Percentiles rank a stretch among this genome's conserved stretches.
Conservation (phyloP, 2,888 invertebrate genomes). For the Drosophila vallismaia region DNA sequence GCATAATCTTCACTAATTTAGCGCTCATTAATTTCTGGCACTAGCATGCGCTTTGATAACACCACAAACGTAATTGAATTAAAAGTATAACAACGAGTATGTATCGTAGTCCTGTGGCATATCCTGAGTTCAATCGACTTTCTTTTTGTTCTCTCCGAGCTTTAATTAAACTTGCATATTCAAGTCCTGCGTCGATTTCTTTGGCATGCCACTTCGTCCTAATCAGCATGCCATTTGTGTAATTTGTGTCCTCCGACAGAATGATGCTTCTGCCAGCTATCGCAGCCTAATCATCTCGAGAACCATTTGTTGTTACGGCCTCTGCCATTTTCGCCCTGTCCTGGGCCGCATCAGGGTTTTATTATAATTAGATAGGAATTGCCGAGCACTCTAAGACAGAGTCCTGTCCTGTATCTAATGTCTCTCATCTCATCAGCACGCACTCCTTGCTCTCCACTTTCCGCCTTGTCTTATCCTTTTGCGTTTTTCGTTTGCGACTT, state of each 20-base stretch:
- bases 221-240: slow-evolving; percentile 72
- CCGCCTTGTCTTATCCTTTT: slow-evolving; percentile 38
- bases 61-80: slow-evolving; percentile 75
- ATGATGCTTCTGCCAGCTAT: slow-evolving; percentile 20
- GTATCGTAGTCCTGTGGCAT: too few species aligned
- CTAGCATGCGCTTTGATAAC: slow-evolving; percentile 52
- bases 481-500: slow-evolving; percentile 24
- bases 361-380: slow-evolving; percentile 68
- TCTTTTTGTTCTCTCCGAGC: slow-evolving; percentile 11
- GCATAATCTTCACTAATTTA: slow-evolving; percentile 81
- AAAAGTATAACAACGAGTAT: slow-evolving; percentile 50
- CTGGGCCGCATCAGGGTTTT: slow-evolving; percentile 43
- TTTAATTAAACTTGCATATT: slow-evolving; percentile 74
- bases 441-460: slow-evolving; percentile 7
- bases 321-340: slow-evolving; percentile 14
- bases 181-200: slow-evolving; percentile 16
- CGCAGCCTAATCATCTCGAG: slow-evolving; percentile 50
- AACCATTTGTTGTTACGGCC: slow-evolving; percentile 51
- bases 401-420: slow-evolving; percentile 48
- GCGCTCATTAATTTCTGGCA: slow-evolving; percentile 80
- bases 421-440: slow-evolving; percentile 61
- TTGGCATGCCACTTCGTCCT: slow-evolving; percentile 29
- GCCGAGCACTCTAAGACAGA: slow-evolving; percentile 37
- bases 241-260: slow-evolving; percentile 52
- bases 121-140: slow-evolving; percentile 7